Evolutionary conservation across 2,797 vertebrate genomes (phyloP).

Genomic region (Brotula barbata): DNA sequence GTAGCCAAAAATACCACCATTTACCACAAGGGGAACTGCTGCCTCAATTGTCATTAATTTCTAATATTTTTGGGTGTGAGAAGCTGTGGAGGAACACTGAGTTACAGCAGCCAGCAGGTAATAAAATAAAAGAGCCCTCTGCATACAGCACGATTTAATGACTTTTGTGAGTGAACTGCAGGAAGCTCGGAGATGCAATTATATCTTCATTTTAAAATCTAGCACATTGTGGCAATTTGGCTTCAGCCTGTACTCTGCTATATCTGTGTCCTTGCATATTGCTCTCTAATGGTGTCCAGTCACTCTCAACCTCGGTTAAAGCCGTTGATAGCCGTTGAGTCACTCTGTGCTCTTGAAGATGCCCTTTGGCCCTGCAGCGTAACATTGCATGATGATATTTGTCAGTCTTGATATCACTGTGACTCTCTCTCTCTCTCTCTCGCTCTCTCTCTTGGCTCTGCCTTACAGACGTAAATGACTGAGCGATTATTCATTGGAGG

Average conservation of each 20-base stretch:
- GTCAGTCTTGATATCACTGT: conserved; percentile 22
- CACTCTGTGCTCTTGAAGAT: conserved; percentile 36
- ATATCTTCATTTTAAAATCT: neutral
- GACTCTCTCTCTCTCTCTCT: conserved; percentile 30
- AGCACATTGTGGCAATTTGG: conserved; percentile 4
- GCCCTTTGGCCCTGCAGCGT: conserved; percentile 37
- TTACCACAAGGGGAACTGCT: too few relatives aligned
- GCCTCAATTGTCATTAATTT: too few relatives aligned
- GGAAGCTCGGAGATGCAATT: neutral
- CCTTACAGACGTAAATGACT: conserved; percentile 41
- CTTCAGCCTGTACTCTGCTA: conserved; percentile 11
- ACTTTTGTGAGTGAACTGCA: too few relatives aligned
- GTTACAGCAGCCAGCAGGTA: too few relatives aligned
- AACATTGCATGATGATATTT: conserved; percentile 48
- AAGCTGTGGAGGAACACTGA: too few relatives aligned
- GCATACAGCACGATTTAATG: too few relatives aligned
- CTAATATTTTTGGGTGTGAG: too few relatives aligned
- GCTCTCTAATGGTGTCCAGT: conserved; percentile 15
- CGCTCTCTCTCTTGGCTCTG: conserved; percentile 52
- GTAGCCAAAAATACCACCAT: too few relatives aligned
- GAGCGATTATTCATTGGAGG: conserved; percentile 60
- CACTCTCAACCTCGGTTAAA: conserved; percentile 14
- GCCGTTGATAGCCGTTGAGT: conserved; percentile 21
- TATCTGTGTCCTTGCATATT: conserved; percentile 14
- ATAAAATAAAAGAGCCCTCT: too few relatives aligned